A percentile compares a stretch with the other conserved stretches of the same genome.
Evolutionary conservation across 2,113 vertebrate genomes (phyloP).

Genomic region (Turdus rufiventris): DNA sequence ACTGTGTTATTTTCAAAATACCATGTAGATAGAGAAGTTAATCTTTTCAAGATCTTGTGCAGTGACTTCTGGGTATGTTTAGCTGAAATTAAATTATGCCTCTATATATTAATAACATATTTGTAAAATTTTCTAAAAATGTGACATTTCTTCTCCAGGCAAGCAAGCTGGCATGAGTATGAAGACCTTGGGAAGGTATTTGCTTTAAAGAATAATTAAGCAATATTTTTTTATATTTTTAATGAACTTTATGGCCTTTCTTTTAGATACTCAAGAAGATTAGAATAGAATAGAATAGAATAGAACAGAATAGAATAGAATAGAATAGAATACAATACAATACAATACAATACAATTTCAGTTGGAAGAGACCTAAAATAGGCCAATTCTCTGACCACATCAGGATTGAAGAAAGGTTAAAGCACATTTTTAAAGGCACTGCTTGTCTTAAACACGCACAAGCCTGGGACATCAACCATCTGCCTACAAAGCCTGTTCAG

Average conservation of each 20-base stretch:
- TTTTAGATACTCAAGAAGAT: neutral
- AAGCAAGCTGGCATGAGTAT: fast-evolving
- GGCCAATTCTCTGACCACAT: neutral
- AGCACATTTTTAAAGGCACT: neutral
- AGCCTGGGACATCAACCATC: fast-evolving
- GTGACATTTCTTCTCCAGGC: neutral
- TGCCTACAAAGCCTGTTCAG: neutral
- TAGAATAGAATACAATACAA: neutral
- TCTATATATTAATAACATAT: neutral
- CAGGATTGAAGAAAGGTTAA: neutral
- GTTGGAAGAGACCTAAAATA: neutral
- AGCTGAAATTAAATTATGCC: neutral
- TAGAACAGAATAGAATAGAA: neutral
- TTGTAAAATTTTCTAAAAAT: neutral
- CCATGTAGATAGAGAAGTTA: neutral
- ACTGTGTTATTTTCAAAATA: neutral
- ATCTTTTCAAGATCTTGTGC: neutral
- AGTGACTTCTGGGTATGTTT: neutral
- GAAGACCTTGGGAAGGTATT: neutral
- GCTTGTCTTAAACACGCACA: neutral
- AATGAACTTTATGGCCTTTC: neutral
- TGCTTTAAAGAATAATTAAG: neutral
- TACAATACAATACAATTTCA: neutral
- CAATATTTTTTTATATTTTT: neutral
- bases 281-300: neutral